phyloP scores from a whole-genome alignment of 1,140 invertebrate species.

The Philotrypesis tridentata region DNA sequence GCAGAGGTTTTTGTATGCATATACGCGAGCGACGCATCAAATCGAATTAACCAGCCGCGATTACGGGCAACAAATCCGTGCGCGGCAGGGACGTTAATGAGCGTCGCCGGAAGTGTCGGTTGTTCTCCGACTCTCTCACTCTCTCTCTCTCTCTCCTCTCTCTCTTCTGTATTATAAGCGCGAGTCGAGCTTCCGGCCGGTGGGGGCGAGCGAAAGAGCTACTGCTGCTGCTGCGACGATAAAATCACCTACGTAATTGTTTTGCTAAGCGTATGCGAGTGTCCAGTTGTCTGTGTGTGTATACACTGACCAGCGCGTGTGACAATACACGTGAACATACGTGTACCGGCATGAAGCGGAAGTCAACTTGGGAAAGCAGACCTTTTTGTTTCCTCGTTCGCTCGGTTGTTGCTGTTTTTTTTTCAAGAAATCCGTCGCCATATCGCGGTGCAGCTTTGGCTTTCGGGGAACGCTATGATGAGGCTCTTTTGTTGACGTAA shows the following conservation, averaged over 20 bases:
- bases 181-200: conserved; percentile 67
- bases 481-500: conserved; percentile 2
- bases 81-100: conserved; percentile 70
- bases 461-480: conserved; percentile 24
- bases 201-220: conserved; percentile 57
- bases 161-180: conserved; percentile 1
- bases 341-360: conserved; percentile 31
- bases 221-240: conserved; percentile 59
- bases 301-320: conserved; percentile 41
- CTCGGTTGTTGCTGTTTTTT: background rate
- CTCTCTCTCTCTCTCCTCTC: conserved; percentile 23
- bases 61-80: conserved; percentile 71
- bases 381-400: background rate
- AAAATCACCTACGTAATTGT: conserved; percentile 74
- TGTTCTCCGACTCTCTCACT: conserved; percentile 48
- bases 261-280: conserved; percentile 73
- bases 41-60: conserved; percentile 70
- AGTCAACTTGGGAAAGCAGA: conserved; percentile 44
- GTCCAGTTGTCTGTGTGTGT: conserved; percentile 60
- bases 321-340: conserved; percentile 27
- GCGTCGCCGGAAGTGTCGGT: conserved; percentile 68
- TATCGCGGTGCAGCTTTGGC: background rate
- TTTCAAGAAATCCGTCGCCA: background rate
- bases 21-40: conserved; percentile 61
- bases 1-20: no score